Conservation (phyloP, 2,113 vertebrate genomes). For the Lontra canadensis region DNA sequence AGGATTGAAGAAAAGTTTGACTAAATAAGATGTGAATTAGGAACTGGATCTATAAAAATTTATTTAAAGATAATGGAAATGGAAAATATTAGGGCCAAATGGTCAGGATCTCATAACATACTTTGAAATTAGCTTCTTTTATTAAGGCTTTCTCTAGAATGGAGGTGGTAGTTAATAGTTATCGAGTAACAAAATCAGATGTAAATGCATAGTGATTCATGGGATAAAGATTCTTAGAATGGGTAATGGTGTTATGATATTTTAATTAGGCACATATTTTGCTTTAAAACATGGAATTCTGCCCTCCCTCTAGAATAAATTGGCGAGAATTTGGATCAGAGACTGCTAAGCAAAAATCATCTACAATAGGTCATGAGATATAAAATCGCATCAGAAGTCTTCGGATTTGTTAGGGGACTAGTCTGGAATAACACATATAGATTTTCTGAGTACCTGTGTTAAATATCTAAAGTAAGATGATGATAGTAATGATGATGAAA, state of each 20-base stretch:
- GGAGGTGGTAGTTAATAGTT: background rate
- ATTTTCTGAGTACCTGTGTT: background rate
- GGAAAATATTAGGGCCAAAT: background rate
- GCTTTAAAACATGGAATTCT: background rate
- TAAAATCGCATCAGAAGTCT: background rate
- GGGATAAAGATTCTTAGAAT: background rate
- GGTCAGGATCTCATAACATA: background rate
- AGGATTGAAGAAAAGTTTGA: background rate
- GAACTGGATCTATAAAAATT: background rate
- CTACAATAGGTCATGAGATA: background rate
- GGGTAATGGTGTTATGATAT: background rate
- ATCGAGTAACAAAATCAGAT: constrained; percentile 2
- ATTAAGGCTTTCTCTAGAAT: background rate
- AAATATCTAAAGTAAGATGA: background rate
- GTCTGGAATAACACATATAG: background rate
- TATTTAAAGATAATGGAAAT: constrained; percentile 5
- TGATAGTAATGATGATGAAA: background rate
- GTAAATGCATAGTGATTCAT: background rate
- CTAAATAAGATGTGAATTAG: background rate
- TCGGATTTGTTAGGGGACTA: background rate
- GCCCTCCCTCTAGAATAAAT: background rate
- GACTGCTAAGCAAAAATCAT: background rate
- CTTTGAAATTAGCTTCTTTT: background rate
- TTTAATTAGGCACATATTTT: background rate
- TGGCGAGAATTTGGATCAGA: background rate